Base-by-base conservation (phyloP, 2,113 vertebrate genomes). In the Burhinus oedicnemus region DNA sequence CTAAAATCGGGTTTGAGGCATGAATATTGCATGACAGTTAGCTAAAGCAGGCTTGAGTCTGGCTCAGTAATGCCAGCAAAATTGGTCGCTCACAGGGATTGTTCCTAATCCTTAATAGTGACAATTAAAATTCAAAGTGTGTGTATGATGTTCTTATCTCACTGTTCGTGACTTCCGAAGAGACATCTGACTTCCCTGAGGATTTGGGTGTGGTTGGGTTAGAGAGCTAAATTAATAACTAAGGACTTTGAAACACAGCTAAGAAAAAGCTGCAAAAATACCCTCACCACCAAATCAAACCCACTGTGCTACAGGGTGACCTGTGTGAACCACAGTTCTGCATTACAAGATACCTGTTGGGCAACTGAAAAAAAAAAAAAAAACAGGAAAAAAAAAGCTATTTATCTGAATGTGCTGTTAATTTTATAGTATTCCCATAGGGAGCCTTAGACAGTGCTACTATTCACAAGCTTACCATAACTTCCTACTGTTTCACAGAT, bases 341-440 rank as follows among this genome's bases (percentile, higher is more conserved):
- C 23, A 42, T 61, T 93, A 32, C 11, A 12, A 87, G 83, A 13
- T 91, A 95, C 78, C 89, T 94, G 81, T 92, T 65, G 54, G 64
- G 66, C 82, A 92, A 74, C 78, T 65, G 45, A 6, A 29, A 47
- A 58, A 65, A 87, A 64, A 49, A 32, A 52, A 87, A 47, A 42
- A 52, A 57, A 6, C 3, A 40, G 65, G 3, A 5, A 32, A 38
- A 51, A 26, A 58, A 45, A 40, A 49, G 42, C 69, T 82, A 82
- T 91, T 93, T 90, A 93, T 95, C 45, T 51, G 75, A 91, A 87
- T 83, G 84, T 91, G 91, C 62, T 94, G 75, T 94, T 95, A 97
- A 93, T 97, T 93, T 92, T 91, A 89, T 61, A 54, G 66, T 87
- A 85, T 89, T 89, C 78, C 89, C 81, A n/a, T 12, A 21, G 70